Evolutionary conservation across 2,113 vertebrate species (phyloP).

Genomic region (Scomber scombrus): DNA sequence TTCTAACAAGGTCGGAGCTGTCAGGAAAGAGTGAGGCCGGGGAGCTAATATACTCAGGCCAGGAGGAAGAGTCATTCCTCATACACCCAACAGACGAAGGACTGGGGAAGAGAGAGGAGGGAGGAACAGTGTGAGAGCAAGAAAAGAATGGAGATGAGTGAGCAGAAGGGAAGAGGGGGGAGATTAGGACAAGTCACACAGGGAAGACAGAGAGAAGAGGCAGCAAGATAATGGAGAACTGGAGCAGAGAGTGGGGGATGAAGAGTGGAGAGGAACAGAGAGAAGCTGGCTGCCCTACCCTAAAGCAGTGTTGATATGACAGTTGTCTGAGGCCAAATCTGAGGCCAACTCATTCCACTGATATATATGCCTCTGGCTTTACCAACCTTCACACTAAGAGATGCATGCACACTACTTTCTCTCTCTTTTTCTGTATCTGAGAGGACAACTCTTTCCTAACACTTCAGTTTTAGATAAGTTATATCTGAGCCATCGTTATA

Average conservation of each 20-base stretch:
- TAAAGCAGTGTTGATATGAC: conserved; percentile 67
- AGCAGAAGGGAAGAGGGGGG: conserved; percentile 25
- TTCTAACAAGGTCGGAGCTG: conserved; percentile 83
- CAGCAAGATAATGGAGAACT: conserved; percentile 63
- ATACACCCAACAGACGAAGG: conserved; percentile 53
- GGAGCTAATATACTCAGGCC: conserved; percentile 71
- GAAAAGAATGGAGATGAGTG: conserved; percentile 58
- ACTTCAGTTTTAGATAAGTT: conserved; percentile 52
- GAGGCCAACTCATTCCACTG: conserved; percentile 72
- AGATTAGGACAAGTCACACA: conserved; percentile 64
- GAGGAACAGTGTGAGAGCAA: conserved; percentile 42
- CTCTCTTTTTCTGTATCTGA: conserved; percentile 13
- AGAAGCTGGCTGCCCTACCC: conserved; percentile 57
- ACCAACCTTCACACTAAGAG: conserved; percentile 65
- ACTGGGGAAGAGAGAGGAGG: conserved; percentile 34
- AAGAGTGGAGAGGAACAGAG: conserved; percentile 34
- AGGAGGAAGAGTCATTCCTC: conserved; percentile 76
- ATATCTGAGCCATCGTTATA: conserved; percentile 21
- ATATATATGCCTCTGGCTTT: conserved; percentile 74
- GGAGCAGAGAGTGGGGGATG: conserved; percentile 45
- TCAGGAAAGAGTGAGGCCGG: conserved; percentile 72
- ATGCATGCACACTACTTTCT: conserved; percentile 38
- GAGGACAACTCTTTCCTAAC: conserved; percentile 25
- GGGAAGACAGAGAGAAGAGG: conserved; percentile 52
- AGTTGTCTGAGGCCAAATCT: conserved; percentile 71